Evolutionary conservation across 2,888 invertebrate species (phyloP).

Genomic region (Drosophila pseudotakahashii): DNA sequence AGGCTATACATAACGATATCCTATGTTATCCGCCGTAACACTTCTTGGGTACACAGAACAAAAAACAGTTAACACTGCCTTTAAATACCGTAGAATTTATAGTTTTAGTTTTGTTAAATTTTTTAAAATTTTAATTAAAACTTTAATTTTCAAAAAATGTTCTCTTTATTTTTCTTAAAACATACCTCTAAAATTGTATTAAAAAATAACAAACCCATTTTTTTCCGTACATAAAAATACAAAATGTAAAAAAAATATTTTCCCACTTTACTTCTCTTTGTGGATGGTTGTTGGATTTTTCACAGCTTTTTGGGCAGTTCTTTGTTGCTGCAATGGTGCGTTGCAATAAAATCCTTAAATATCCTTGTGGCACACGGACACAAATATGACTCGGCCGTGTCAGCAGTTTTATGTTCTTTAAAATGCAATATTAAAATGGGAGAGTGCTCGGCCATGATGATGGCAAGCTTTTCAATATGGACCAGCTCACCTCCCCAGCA

Average conservation of each 20-base stretch:
- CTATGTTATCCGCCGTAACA: constrained; percentile 49
- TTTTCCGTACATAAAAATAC: constrained; percentile 1
- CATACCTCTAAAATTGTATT: not conserved
- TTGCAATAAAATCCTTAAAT: constrained; percentile 58
- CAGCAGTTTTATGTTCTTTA: constrained; percentile 52
- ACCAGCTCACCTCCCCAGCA: constrained; percentile 13
- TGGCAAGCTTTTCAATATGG: constrained; percentile 55
- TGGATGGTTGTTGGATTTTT: constrained; percentile 18
- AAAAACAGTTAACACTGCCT: too few species aligned
- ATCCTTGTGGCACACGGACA: constrained; percentile 53
- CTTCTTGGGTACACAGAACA: constrained; percentile 29
- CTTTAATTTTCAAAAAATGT: too few species aligned
- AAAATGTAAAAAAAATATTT: constrained; percentile 13
- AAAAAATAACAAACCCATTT: not conserved
- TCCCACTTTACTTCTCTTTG: constrained; percentile 29
- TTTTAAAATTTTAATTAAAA: too few species aligned
- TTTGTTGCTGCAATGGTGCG: constrained; percentile 26
- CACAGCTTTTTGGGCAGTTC: constrained; percentile 43
- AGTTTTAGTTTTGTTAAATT: too few species aligned
- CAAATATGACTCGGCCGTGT: constrained; percentile 39
- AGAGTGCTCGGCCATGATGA: constrained; percentile 3
- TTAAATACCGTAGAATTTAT: too few species aligned
- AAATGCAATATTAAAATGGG: constrained; percentile 63
- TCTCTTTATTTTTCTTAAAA: too few species aligned
- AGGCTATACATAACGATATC: constrained; percentile 73